Evolutionary conservation across 2,113 vertebrate species (phyloP), one percentile per base, ranked within the genome.

Genomic region (Chascanopsetta lugubris): DNA sequence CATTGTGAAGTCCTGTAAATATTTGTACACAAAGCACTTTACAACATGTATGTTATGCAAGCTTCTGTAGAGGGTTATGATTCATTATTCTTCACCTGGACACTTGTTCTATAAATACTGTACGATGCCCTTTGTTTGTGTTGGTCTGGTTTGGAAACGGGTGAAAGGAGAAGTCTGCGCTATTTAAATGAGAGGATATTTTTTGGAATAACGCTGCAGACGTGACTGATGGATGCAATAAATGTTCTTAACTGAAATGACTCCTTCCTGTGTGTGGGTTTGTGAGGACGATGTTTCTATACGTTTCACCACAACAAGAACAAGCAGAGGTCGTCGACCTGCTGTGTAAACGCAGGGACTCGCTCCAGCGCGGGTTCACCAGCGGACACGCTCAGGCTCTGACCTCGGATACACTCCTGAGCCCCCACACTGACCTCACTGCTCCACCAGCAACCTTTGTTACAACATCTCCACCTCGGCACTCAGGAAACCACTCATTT

Each of bases 1-100:
- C 34, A 27, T 17, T 17, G 20, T 47, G 22, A 45, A 53, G 55
- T 60, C 74, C 46, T 85, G 66, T 78, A 83, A 71, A 75, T 83
- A 60, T 68, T 53, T 76, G 49, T 85, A 61, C 83, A 83, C 75
- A 58, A 69, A 75, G 89, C 90, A 92, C 90, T 92, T 91, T 91
- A 91, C 24, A 72, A 74, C 45, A 62, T 58, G 30, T 63, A 63
- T 79, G 36, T 74, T 85, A 78, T 78, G 74, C 80, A 83, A 71
- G 59, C 49, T 34, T 71, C 9, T 61, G 45, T 30, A 15, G 65
- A 29, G 29, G 29, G 42, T 49, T 12, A 6, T 26, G 43, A 2
- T 56, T 22, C 17, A 29, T 56, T 55, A 2, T 40, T 68, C 18
- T 61, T 36, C 29, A n/a, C 9, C 2, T 11, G 30, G 34, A 47